Base-by-base conservation (phyloP, 2,113 vertebrate species). In the Alethe castanea region DNA sequence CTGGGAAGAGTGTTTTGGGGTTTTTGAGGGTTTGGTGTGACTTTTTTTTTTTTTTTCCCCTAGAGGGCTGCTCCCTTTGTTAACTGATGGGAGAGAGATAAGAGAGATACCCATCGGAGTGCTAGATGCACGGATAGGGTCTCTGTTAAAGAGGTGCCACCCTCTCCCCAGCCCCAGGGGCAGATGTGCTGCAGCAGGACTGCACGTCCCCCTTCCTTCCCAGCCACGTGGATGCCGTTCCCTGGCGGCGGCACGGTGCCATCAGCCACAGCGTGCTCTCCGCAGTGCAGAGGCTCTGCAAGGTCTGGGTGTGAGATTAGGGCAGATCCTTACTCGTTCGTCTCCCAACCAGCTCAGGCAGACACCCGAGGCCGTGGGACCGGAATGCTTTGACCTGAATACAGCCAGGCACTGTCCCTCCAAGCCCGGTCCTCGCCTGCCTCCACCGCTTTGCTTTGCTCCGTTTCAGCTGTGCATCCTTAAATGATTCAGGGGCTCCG, bases 401-500 rank as follows among this genome's bases (percentile, higher is more conserved):
- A 38, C 17, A 48, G 52, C 45, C 70, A 31, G 53, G 42, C 2
- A 33, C 45, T 22, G 48, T 36, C 9, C 8, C 65, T 50, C 42
- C 26, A 7, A 91, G 84, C 22, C n/a, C 1, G 5, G 20, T 80
- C 50, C 79, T 94, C 2, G 7, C 42, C 62, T 83, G 67, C 45
- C 24, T 84, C 47, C 2, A 2, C 36, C 9, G 0, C 79, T 86
- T 47, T 14, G 52, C 79, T 81, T 90, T 59, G 72, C 88, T 88
- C 44, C 35, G 6, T 67, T 90, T 93, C 82, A 64, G 86, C 86
- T 52, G 80, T 81, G 65, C 93, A 95, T 95, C 93, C 76, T 93
- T 88, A 95, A 96, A 60, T 38, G 80, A 80, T 81, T 59, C 47
- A 19, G 82, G 61, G 90, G 90, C 90, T 71, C 12, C 0, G 44